Evolutionary conservation across 2,888 invertebrate genomes (phyloP).

Genomic region (Agrochola litura): DNA sequence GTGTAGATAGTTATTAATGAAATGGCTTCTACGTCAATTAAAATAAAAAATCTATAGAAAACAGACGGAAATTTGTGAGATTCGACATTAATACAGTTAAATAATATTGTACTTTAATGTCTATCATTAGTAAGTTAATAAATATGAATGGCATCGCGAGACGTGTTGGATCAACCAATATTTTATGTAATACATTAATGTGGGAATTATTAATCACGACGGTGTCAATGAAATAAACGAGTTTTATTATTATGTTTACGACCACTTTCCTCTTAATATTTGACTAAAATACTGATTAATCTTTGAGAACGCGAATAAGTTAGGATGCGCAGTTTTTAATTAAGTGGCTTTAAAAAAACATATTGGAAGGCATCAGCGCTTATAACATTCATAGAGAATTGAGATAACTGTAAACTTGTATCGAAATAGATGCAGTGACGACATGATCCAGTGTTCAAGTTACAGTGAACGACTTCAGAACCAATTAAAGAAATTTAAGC

Average conservation of each 20-base stretch:
- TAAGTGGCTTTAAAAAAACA: background rate
- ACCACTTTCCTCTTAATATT: constrained; percentile 41
- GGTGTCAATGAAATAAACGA: constrained; percentile 47
- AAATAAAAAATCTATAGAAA: constrained; percentile 10
- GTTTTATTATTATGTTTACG: constrained; percentile 26
- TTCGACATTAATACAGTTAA: constrained; percentile 7
- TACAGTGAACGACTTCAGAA: constrained; percentile 36
- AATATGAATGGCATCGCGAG: constrained; percentile 20
- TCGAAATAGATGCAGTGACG: constrained; percentile 24
- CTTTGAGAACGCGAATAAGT: background rate
- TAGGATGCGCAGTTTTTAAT: background rate
- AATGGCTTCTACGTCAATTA: background rate
- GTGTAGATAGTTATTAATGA: background rate
- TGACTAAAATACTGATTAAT: constrained; percentile 16
- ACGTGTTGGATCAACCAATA: constrained; percentile 13
- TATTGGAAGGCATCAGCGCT: background rate
- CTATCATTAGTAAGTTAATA: constrained; percentile 28
- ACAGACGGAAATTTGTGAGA: background rate
- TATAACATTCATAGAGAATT: constrained; percentile 3
- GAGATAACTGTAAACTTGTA: constrained; percentile 14
- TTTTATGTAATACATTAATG: constrained; percentile 42
- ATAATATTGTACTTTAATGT: constrained; percentile 29
- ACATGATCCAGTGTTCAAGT: constrained; percentile 31
- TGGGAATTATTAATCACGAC: constrained; percentile 35
- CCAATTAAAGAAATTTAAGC: constrained; percentile 39